Evolutionary conservation across 2,888 invertebrate genomes (phyloP).

Genomic region (Spatulosminthurus flaviceps): DNA sequence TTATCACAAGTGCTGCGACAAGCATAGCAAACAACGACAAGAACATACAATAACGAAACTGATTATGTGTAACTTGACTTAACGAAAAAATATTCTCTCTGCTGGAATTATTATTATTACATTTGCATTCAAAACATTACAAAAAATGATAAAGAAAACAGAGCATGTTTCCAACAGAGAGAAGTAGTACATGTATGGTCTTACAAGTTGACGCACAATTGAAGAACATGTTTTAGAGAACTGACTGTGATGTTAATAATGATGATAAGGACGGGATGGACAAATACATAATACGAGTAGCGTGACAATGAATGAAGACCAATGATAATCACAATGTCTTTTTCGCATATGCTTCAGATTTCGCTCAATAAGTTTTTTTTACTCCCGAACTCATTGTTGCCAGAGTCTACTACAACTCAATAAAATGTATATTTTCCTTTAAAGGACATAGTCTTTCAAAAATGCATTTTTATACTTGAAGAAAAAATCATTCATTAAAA

Average conservation of each 20-base stretch:
- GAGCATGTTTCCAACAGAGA: too few relatives aligned
- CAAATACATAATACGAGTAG: slow-evolving; percentile 42
- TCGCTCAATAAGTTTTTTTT: slow-evolving; percentile 32
- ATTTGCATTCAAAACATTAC: too few relatives aligned
- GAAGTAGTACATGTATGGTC: not conserved
- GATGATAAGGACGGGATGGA: slow-evolving; percentile 43
- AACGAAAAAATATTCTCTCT: not conserved
- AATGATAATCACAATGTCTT: slow-evolving; percentile 31
- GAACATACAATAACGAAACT: not conserved
- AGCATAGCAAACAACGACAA: not conserved
- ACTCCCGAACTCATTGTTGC: not conserved
- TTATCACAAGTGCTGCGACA: slow-evolving; percentile 14
- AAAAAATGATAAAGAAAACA: too few relatives aligned
- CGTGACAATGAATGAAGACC: slow-evolving; percentile 38
- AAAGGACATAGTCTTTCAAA: not conserved
- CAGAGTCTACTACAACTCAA: not conserved
- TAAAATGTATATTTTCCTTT: not conserved
- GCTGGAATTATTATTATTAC: too few relatives aligned
- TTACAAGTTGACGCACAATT: not conserved
- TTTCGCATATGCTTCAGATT: slow-evolving; percentile 21
- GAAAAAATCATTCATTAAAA: not conserved
- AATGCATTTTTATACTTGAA: not conserved
- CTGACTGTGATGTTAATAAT: slow-evolving; percentile 40
- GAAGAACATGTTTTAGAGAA: slow-evolving; percentile 11
- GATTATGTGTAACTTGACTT: not conserved